A percentile compares a stretch with the other conserved stretches of the same genome.
Evolutionary conservation across 2,113 vertebrate genomes (phyloP).

Genomic region (Formicarius rufipectus): DNA sequence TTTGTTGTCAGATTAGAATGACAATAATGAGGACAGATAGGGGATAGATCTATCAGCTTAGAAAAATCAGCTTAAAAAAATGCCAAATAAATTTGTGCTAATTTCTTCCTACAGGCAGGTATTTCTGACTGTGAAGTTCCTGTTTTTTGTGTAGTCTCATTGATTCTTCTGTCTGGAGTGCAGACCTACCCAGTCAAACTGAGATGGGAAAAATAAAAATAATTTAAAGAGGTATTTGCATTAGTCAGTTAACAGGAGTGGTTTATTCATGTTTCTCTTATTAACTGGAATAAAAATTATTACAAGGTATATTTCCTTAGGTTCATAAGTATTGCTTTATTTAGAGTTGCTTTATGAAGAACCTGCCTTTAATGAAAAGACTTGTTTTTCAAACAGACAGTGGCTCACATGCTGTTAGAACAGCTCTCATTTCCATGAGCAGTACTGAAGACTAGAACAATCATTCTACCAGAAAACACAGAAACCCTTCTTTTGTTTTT

Average conservation of each 20-base stretch:
- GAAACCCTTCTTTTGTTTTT: background rate
- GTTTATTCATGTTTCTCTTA: background rate
- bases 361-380: background rate
- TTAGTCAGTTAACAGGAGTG: background rate
- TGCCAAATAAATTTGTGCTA: constrained; percentile 19
- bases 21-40: constrained; percentile 45
- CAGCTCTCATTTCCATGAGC: background rate
- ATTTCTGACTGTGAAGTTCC: constrained; percentile 26
- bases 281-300: background rate
- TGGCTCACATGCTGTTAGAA: background rate
- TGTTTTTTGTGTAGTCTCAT: background rate
- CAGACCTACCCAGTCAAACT: background rate
- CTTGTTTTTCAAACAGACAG: background rate
- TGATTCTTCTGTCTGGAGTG: background rate
- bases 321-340: background rate
- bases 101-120: background rate
- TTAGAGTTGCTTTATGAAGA: background rate
- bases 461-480: background rate
- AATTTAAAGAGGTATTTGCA: background rate
- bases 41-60: constrained; percentile 8
- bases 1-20: constrained; percentile 65
- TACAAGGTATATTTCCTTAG: background rate
- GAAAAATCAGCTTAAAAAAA: background rate
- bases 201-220: background rate
- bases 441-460: background rate